Percentiles rank a stretch among this genome's conserved stretches.
Evolutionary conservation across 1,140 invertebrate genomes (phyloP).

Genomic region (Drosophila aff.): DNA sequence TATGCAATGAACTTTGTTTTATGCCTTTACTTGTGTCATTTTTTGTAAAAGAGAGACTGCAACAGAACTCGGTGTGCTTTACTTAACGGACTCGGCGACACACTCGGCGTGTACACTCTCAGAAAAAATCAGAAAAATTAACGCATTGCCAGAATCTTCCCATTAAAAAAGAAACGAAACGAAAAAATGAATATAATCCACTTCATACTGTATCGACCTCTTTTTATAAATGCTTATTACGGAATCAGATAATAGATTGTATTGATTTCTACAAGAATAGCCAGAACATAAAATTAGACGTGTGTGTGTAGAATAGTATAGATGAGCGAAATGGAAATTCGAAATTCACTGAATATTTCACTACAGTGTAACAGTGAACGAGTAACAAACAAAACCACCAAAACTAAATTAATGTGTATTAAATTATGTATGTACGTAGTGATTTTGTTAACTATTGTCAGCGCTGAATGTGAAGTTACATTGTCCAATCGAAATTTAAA

Average conservation of each 20-base stretch:
- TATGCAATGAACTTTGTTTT: constrained; percentile 64
- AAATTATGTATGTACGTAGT: constrained; percentile 64
- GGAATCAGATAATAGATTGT: constrained; percentile 40
- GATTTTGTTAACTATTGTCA: constrained; percentile 78
- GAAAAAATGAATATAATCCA: constrained; percentile 32
- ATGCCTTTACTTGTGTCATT: constrained; percentile 68
- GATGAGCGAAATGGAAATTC: constrained; percentile 18
- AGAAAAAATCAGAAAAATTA: constrained; percentile 2
- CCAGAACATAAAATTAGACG: not conserved
- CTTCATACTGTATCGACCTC: constrained; percentile 40
- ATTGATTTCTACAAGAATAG: constrained; percentile 52
- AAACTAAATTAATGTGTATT: constrained; percentile 78
- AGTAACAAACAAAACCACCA: constrained; percentile 66
- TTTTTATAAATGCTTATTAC: constrained; percentile 75
- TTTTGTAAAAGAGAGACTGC: constrained; percentile 76
- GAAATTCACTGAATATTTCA: constrained; percentile 53
- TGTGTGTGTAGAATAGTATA: constrained; percentile 52
- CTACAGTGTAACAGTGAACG: constrained; percentile 42
- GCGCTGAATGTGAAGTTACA: constrained; percentile 52
- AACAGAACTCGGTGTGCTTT: constrained; percentile 79
- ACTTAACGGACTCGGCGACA: constrained; percentile 58
- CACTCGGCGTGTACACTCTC: constrained; percentile 26
- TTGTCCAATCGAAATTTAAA: constrained; percentile 62
- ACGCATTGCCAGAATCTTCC: constrained; percentile 34
- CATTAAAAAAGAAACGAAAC: constrained; percentile 10